Percentiles rank a stretch among this genome's conserved stretches.
These are phyloP conservation scores for Iphiclides podalirius DNA, from an alignment of 2,888 invertebrate genomes.

Conservation along the genomic window DNA sequence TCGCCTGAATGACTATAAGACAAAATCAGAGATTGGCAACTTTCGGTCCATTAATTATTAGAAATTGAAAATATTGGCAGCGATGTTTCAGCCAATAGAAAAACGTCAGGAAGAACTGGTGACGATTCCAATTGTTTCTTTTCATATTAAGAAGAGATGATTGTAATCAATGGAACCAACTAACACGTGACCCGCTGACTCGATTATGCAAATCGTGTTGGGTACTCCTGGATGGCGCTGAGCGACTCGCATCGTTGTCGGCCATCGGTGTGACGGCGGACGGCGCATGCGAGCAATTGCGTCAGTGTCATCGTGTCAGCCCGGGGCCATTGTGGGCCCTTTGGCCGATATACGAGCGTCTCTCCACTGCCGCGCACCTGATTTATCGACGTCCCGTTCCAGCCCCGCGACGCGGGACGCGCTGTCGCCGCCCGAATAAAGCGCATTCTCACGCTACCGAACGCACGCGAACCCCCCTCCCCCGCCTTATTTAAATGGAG, in stretches of 20 bases:
- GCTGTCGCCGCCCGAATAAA: slow-evolving; percentile 71
- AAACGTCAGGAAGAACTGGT: no score
- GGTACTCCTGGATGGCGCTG: slow-evolving; percentile 39
- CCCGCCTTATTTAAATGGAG: slow-evolving; percentile 74
- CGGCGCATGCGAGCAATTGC: slow-evolving; percentile 70
- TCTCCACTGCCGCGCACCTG: slow-evolving; percentile 58
- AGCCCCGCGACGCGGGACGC: slow-evolving; percentile 47
- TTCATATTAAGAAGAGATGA: no score
- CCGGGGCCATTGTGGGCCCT: slow-evolving; percentile 62
- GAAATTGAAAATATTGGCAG: no score
- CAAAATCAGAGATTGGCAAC: slow-evolving; percentile 28
- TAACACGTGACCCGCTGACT: no score
- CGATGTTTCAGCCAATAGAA: no score
- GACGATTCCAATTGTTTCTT: no score
- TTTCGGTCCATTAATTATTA: neutral
- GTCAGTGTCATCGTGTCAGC: slow-evolving; percentile 71
- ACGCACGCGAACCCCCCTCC: slow-evolving; percentile 75
- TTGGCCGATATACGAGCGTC: slow-evolving; percentile 63
- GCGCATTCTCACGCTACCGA: slow-evolving; percentile 78
- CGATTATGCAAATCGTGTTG: slow-evolving; percentile 2
- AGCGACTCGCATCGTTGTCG: slow-evolving; percentile 41
- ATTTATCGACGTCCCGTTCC: slow-evolving; percentile 71
- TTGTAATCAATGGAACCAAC: no score
- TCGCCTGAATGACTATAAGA: slow-evolving; percentile 14
- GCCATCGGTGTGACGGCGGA: slow-evolving; percentile 48